Conservation (phyloP, 2,888 invertebrate species). For the Tachystola acroxantha region DNA sequence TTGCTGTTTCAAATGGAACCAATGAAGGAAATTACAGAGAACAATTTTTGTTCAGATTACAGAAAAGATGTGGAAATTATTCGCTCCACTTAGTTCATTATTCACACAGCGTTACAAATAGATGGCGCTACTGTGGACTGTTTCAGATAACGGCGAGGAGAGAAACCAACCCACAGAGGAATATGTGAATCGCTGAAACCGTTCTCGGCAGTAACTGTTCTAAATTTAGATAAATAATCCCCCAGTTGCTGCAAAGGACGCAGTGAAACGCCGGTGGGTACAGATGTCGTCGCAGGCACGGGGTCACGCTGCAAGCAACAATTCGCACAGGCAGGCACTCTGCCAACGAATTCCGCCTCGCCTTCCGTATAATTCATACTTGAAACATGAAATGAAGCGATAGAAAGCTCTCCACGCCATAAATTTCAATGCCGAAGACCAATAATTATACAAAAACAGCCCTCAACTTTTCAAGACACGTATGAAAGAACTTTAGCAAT, state of each 20-base stretch:
- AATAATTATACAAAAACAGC: not conserved
- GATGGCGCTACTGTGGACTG: too few relatives aligned
- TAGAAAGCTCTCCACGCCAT: too few relatives aligned
- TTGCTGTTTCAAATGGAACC: too few relatives aligned
- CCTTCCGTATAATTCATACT: slow-evolving; percentile 1
- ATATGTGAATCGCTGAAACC: slow-evolving; percentile 10
- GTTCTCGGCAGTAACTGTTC: slow-evolving; percentile 37
- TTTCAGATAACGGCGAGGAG: not conserved
- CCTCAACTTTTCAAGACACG: slow-evolving; percentile 53
- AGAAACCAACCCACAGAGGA: not conserved
- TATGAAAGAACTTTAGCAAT: slow-evolving; percentile 69
- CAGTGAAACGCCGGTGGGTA: slow-evolving; percentile 26
- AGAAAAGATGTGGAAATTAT: too few relatives aligned
- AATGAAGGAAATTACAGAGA: too few relatives aligned
- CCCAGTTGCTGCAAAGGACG: slow-evolving; percentile 32
- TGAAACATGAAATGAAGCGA: not conserved
- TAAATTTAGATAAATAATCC: slow-evolving; percentile 45
- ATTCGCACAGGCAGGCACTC: slow-evolving; percentile 40
- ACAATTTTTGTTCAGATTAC: too few relatives aligned
- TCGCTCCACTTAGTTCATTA: too few relatives aligned
- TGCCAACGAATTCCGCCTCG: slow-evolving; percentile 38
- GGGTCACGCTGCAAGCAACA: slow-evolving; percentile 25
- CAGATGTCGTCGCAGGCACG: slow-evolving; percentile 25
- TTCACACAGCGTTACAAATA: too few relatives aligned
- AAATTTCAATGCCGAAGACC: not conserved